A percentile compares a stretch with the other conserved stretches of the same genome.
Evolutionary conservation across 2,797 vertebrate genomes (phyloP).

Genomic region (Steatocranus sp.): DNA sequence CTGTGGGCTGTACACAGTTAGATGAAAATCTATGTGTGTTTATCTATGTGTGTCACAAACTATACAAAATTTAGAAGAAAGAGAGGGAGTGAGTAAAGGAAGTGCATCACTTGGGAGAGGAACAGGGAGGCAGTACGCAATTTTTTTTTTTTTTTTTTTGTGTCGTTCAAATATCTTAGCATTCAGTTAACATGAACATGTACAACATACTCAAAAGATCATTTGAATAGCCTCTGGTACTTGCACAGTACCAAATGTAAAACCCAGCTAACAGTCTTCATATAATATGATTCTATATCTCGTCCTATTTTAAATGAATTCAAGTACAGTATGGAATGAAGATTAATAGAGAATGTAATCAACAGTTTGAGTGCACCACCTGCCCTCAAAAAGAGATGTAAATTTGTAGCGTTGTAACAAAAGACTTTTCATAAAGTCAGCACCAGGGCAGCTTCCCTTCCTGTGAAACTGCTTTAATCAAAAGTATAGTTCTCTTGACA

Average conservation of each 20-base stretch:
- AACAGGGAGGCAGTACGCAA: slow-evolving; percentile 56
- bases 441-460: slow-evolving; percentile 70
- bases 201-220: slow-evolving; percentile 53
- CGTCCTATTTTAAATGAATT: slow-evolving; percentile 63
- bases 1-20: slow-evolving; percentile 53
- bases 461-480: slow-evolving; percentile 48
- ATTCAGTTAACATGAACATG: slow-evolving; percentile 59
- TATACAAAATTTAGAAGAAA: slow-evolving; percentile 52
- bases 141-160: neutral
- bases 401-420: slow-evolving; percentile 57
- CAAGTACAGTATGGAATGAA: slow-evolving; percentile 70
- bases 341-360: slow-evolving; percentile 42
- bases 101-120: slow-evolving; percentile 52
- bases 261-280: slow-evolving; percentile 74
- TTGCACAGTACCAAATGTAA: slow-evolving; percentile 53
- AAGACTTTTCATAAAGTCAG: slow-evolving; percentile 66
- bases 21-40: slow-evolving; percentile 28
- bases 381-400: slow-evolving; percentile 38
- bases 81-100: slow-evolving; percentile 44
- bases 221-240: slow-evolving; percentile 54
- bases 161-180: slow-evolving; percentile 54
- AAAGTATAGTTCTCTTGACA: slow-evolving; percentile 62
- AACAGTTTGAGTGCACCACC: slow-evolving; percentile 54
- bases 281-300: slow-evolving; percentile 59
- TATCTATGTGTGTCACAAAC: slow-evolving; percentile 38